These are phyloP conservation scores for Eucriotettix oculatus DNA, from an alignment of 2,888 invertebrate genomes.

Conservation along the genomic window DNA sequence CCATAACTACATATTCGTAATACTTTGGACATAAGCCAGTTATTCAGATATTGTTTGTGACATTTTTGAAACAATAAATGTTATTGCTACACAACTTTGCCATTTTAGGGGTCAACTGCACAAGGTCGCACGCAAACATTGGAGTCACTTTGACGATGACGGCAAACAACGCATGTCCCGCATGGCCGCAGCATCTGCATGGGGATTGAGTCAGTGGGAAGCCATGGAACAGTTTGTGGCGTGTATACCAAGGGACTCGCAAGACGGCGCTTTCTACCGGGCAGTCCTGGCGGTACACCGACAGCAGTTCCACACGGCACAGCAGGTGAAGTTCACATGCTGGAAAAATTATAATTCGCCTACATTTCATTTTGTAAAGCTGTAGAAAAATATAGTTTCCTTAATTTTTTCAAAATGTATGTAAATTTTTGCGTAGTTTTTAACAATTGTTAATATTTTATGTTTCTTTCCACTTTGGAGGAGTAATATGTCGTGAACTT, in stretches of 20 bases:
- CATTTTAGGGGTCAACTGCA: slow-evolving; percentile 43
- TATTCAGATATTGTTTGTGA: too few species aligned
- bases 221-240: slow-evolving; percentile 83
- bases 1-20: too few species aligned
- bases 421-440: too few species aligned
- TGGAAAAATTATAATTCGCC: too few species aligned
- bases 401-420: too few species aligned
- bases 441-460: too few species aligned
- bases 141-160: slow-evolving; percentile 46
- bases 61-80: too few species aligned
- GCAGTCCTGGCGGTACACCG: slow-evolving; percentile 84
- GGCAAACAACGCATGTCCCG: slow-evolving; percentile 60
- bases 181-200: slow-evolving; percentile 86
- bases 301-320: slow-evolving; percentile 39
- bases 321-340: slow-evolving; percentile 15
- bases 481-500: slow-evolving; percentile 13
- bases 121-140: slow-evolving; percentile 60
- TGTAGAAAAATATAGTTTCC: too few species aligned
- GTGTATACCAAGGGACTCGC: slow-evolving; percentile 79
- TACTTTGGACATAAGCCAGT: too few species aligned
- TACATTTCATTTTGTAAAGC: too few species aligned
- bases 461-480: background rate
- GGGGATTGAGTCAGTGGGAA: slow-evolving; percentile 90
- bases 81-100: too few species aligned
- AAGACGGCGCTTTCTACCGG: slow-evolving; percentile 89